Evolutionary conservation across 1,140 invertebrate species (phyloP), one percentile per base, ranked within the genome.

Genomic region (Proctacanthus coquilletti): DNA sequence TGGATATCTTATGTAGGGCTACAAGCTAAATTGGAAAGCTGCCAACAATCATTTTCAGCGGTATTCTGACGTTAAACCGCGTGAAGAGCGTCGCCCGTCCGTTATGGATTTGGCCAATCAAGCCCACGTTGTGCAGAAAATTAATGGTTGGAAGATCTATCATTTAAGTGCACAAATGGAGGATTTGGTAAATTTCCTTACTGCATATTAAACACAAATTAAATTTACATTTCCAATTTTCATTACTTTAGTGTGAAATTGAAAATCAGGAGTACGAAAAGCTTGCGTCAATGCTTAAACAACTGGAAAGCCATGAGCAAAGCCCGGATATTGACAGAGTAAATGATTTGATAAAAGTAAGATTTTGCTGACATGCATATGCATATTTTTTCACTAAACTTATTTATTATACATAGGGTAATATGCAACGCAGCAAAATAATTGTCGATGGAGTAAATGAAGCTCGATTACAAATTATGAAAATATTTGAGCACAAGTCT

Each of bases 131-230:
- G 60, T 84, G 41, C 79, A 88, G 46, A 89, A 84, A 63, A 71
- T 87, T n/a, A 84, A 86, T 54, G 91, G 89, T 9, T 97, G 91
- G 91, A 95, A 95, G 66, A 70, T 95, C 19, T 78, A 88, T 67
- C 85, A 94, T 64, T 68, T 95, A 34, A 82, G 76, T 11, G 76
- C 86, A 18, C 88, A 94, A 69, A 82, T 95, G 74, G 86, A 94
- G 51, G 84, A 92, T 62, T 61, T 94, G 63, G 87, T 91, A 59
- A 63, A 63, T 52, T n/a, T 11, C n/a, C n/a, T n/a, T n/a, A n/a
- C n/a, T n/a, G n/a, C n/a, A n/a, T n/a, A n/a, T n/a, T n/a, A n/a
- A n/a, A n/a, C n/a, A 19, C 25, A 13, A 11, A 23, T 34, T 13
- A 1, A 38, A 27, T 40, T 18, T 42, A 36, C 40, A 25, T 39